A percentile compares a stretch with the other conserved stretches of the same genome.
Evolutionary conservation across 2,888 invertebrate species (phyloP).

Genomic region (Stramonita haemastoma): DNA sequence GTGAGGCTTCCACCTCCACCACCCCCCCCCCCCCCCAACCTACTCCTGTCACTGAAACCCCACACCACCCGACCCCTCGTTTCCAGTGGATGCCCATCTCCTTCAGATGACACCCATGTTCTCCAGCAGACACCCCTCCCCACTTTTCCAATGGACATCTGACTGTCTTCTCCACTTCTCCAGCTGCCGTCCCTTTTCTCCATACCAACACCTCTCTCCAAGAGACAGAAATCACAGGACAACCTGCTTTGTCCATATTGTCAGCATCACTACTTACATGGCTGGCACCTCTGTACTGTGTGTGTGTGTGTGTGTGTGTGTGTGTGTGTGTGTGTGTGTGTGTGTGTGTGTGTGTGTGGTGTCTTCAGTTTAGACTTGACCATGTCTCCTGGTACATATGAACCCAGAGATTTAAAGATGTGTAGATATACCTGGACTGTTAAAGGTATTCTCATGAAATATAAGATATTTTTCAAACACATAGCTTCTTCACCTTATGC

Average conservation of each 20-base stretch:
- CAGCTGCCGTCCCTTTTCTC: not conserved
- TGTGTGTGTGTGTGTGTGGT: too few relatives aligned
- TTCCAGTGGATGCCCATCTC: not conserved
- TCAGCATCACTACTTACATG: not conserved
- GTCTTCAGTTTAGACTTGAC: too few relatives aligned
- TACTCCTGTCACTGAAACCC: not conserved
- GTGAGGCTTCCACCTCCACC: constrained; percentile 48
- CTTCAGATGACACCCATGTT: not conserved
- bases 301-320: too few relatives aligned
- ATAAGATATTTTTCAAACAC: too few relatives aligned
- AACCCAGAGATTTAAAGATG: too few relatives aligned
- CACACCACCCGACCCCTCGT: not conserved
- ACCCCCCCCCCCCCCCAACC: not conserved
- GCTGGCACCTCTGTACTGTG: too few relatives aligned
- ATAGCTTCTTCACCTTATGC: too few relatives aligned
- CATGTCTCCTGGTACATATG: too few relatives aligned
- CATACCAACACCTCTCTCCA: not conserved
- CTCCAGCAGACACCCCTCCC: not conserved
- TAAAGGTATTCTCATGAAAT: too few relatives aligned
- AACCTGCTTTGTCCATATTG: not conserved
- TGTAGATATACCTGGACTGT: too few relatives aligned
- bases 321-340: too few relatives aligned
- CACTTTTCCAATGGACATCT: not conserved
- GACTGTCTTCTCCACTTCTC: not conserved
- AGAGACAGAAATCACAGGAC: too few relatives aligned